phyloP scores from a whole-genome alignment of 2,797 vertebrate species.

The Naso thynnoides region DNA sequence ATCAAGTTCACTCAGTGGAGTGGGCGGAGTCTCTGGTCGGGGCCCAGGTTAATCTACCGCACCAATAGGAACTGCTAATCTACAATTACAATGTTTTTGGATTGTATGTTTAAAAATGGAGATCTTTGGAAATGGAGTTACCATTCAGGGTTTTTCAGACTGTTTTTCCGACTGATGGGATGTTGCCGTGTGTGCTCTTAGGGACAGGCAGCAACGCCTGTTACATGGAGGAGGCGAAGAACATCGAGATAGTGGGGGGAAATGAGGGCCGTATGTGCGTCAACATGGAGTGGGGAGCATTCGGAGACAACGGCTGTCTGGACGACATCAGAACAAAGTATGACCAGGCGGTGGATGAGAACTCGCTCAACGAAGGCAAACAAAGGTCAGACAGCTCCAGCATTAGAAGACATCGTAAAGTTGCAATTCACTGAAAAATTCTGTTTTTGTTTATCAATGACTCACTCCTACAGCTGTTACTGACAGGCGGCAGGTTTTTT shows the following conservation, averaged over 20 bases:
- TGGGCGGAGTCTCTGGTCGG: too few relatives aligned
- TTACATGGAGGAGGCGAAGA: conserved; percentile 97
- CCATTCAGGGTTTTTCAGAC: neutral
- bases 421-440: too few relatives aligned
- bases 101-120: neutral
- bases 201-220: conserved; percentile 98
- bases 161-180: neutral
- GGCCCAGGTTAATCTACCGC: neutral
- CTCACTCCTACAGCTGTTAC: too few relatives aligned
- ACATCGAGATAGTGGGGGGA: conserved; percentile 92
- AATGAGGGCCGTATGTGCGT: conserved; percentile 94
- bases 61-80: neutral
- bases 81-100: neutral
- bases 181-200: conserved; percentile 66
- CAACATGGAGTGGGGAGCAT: conserved; percentile 99
- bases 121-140: neutral
- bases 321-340: conserved; percentile 95
- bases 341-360: conserved; percentile 94
- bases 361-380: conserved; percentile 95
- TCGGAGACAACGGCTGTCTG: conserved; percentile 96
- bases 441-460: too few relatives aligned
- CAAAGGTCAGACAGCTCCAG: conserved; percentile 90
- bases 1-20: too few relatives aligned
- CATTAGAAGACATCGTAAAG: too few relatives aligned
- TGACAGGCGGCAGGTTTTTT: too few relatives aligned